phyloP scores from a whole-genome alignment of 2,797 vertebrate species.

The Rhinogobio ventralis region DNA sequence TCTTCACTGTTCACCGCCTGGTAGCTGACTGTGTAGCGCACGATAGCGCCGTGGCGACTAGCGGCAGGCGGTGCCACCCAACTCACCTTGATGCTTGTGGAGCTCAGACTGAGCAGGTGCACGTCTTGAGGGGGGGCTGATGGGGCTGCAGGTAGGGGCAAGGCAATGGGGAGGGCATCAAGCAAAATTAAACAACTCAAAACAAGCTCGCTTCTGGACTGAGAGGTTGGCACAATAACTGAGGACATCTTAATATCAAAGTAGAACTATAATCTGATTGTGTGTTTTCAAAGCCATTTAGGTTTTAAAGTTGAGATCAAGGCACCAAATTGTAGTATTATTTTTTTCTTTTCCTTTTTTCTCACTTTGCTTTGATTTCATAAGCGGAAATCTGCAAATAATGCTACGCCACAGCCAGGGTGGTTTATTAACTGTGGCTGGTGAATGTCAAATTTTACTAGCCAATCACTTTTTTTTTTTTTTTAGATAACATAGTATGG shows the following conservation, averaged over 20 bases:
- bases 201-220: conserved; percentile 71
- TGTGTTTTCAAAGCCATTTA: not conserved
- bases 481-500: not conserved
- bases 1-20: conserved; percentile 92
- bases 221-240: conserved; percentile 64
- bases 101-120: conserved; percentile 90
- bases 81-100: conserved; percentile 98
- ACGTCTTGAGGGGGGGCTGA: conserved; percentile 97
- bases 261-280: conserved; percentile 33
- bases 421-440: not conserved
- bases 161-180: conserved; percentile 71
- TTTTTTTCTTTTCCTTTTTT: not conserved
- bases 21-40: conserved; percentile 96
- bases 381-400: not conserved
- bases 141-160: conserved; percentile 82
- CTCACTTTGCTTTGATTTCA: conserved; percentile 3
- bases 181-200: conserved; percentile 70
- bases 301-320: conserved; percentile 1
- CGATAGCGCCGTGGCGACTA: conserved; percentile 94
- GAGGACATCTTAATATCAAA: not conserved
- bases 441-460: not conserved
- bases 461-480: not conserved
- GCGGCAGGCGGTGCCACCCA: conserved; percentile 95
- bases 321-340: no score
- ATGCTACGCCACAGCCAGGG: not conserved